These are phyloP conservation scores for Vannuccia rotundouncinata DNA, from an alignment of 2,888 invertebrate species.

Conservation along the genomic window DNA sequence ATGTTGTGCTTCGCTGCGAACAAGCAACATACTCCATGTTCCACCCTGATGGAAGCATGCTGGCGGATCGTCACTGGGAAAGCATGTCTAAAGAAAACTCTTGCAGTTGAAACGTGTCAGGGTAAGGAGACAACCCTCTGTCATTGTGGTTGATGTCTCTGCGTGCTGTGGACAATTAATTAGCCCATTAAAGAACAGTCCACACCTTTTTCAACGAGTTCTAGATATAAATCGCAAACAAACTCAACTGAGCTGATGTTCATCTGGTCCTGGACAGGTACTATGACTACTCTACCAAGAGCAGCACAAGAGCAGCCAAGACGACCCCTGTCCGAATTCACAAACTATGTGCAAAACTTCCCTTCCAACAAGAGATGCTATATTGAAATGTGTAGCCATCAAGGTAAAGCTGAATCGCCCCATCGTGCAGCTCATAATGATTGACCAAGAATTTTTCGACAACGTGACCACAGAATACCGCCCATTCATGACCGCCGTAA, in stretches of 20 bases:
- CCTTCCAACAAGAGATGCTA: background rate
- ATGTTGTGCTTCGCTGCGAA: constrained; percentile 37
- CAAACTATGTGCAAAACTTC: constrained; percentile 15
- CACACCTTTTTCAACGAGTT: constrained; percentile 32
- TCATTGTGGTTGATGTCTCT: constrained; percentile 35
- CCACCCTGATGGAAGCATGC: constrained; percentile 35
- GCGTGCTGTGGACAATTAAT: constrained; percentile 35
- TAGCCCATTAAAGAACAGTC: constrained; percentile 34
- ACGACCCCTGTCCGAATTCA: background rate
- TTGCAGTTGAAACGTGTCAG: constrained; percentile 30
- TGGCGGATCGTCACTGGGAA: constrained; percentile 28
- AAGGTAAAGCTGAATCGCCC: background rate
- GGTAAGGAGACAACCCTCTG: constrained; percentile 21
- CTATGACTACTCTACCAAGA: constrained; percentile 19
- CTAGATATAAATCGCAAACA: constrained; percentile 7
- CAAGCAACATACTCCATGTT: constrained; percentile 40
- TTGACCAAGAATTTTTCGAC: constrained; percentile 10
- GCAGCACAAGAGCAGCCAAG: constrained; percentile 10
- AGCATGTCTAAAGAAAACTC: constrained; percentile 24
- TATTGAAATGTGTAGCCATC: constrained; percentile 15
- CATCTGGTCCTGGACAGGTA: constrained; percentile 14
- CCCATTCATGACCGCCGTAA: background rate
- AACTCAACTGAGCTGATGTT: constrained; percentile 23
- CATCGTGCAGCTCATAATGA: background rate
- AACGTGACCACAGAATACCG: background rate